phyloP scores from a whole-genome alignment of 2,888 invertebrate species.

The Oligia strigilis region DNA sequence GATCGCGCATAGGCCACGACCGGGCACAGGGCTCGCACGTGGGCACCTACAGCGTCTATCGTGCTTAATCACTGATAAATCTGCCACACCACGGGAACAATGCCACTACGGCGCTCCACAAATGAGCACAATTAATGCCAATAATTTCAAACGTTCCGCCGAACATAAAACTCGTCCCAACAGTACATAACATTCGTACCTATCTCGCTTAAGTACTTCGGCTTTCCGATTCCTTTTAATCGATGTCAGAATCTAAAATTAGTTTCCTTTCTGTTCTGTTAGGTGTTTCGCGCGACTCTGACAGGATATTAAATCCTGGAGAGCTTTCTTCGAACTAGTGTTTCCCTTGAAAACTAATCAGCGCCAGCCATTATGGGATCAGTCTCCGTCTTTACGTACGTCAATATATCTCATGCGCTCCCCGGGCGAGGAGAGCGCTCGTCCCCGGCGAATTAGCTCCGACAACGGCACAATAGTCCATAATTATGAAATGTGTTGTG shows the following conservation, averaged over 20 bases:
- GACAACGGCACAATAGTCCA: slow-evolving; percentile 90
- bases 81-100: slow-evolving; percentile 80
- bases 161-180: slow-evolving; percentile 55
- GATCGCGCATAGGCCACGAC: slow-evolving; percentile 84
- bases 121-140: slow-evolving; percentile 84
- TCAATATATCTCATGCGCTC: slow-evolving; percentile 81
- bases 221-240: slow-evolving; percentile 54
- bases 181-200: slow-evolving; percentile 44
- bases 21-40: slow-evolving; percentile 81
- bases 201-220: slow-evolving; percentile 31
- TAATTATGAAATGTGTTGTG: slow-evolving; percentile 91
- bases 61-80: slow-evolving; percentile 83
- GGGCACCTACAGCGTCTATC: slow-evolving; percentile 78
- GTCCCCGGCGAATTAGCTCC: slow-evolving; percentile 84
- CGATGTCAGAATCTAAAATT: slow-evolving; percentile 61
- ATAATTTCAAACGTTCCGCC: slow-evolving; percentile 71
- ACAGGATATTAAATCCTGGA: slow-evolving; percentile 77
- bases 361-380: slow-evolving; percentile 82
- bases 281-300: slow-evolving; percentile 58
- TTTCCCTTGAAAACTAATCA: slow-evolving; percentile 88
- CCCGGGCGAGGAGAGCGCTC: slow-evolving; percentile 80
- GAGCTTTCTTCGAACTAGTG: slow-evolving; percentile 85
- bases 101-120: slow-evolving; percentile 80
- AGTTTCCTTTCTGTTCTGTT: slow-evolving; percentile 56
- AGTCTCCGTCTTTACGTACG: slow-evolving; percentile 78